Evolutionary conservation across 2,888 invertebrate species (phyloP).

Genomic region (Laothoe populi): DNA sequence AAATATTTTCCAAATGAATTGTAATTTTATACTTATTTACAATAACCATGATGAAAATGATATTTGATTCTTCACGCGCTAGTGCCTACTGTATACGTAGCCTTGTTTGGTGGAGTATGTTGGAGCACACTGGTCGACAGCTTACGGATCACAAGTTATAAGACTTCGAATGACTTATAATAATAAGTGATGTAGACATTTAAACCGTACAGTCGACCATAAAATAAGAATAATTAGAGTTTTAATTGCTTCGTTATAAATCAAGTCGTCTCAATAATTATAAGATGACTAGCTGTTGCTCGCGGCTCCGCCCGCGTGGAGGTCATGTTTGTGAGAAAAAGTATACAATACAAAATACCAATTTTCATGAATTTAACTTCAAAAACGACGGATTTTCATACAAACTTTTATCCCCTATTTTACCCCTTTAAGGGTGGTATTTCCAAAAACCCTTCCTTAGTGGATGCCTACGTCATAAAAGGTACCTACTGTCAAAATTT

Average conservation of each 20-base stretch:
- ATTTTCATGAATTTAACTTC: no score
- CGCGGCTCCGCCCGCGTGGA: no score
- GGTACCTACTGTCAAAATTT: no score
- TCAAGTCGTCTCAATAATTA: background rate
- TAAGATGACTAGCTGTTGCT: no score
- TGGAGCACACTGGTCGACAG: conserved; percentile 28
- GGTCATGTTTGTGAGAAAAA: no score
- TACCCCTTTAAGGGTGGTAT: no score
- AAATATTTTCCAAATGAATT: background rate
- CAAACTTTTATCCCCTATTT: no score
- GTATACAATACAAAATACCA: no score
- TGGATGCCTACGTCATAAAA: no score
- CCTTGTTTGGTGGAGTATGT: conserved; percentile 44
- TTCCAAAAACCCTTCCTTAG: no score
- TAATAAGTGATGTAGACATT: conserved; percentile 4
- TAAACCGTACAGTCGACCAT: background rate
- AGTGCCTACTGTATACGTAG: conserved; percentile 38
- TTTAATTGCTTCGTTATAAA: conserved; percentile 1
- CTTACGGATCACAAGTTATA: conserved; percentile 15
- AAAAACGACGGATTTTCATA: no score
- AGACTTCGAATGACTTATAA: conserved; percentile 12
- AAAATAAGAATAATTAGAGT: background rate
- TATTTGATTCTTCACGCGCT: conserved; percentile 62
- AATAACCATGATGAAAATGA: conserved; percentile 42
- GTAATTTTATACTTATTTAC: conserved; percentile 22